Evolutionary conservation across 2,888 invertebrate species (phyloP), one percentile per base, ranked within the genome.

Genomic region (Anaspis maculata): DNA sequence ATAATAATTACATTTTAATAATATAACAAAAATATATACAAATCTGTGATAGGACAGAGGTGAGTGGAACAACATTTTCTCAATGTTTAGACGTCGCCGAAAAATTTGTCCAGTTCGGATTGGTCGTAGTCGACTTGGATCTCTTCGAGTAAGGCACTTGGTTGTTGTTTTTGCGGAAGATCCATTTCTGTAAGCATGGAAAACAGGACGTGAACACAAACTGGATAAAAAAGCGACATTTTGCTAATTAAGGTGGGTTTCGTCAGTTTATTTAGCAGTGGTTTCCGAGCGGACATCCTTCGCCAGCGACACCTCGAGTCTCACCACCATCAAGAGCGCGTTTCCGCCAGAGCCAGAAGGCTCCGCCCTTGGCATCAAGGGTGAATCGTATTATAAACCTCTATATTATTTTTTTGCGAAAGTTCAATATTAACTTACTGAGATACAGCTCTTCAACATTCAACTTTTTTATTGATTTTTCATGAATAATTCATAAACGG

Each of bases 41-140:
- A n/a, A n/a, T n/a, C n/a, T n/a, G n/a, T n/a, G n/a, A n/a, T n/a
- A n/a, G n/a, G n/a, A n/a, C 21, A 19, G 9, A 19, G 21, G 9
- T 19, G 9, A 25, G 10, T 9, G 5, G 9, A 25, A 25, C 5
- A 10, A 15, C 25, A 31, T 15, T n/a, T n/a, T n/a, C n/a, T n/a
- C n/a, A n/a, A n/a, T n/a, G n/a, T n/a, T n/a, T n/a, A n/a, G 19
- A 26, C 22, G 12, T 61, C 61, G 38, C 72, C 71, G 23, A 80
- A 66, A 62, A 81, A 80, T 44, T 76, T 68, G 51, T 79, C 75
- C 32, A 78, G 66, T 36, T 72, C 76, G 37, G 71, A 67, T n/a
- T 68, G 62, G 55, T 79, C 75, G 33, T 54, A 59, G 45, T 79
- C 78, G 30, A 81, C 54, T 39, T 73, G 72, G 40, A 80, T 74